Base-by-base conservation (phyloP, 2,797 vertebrate species). In the Danio aesculapii region DNA sequence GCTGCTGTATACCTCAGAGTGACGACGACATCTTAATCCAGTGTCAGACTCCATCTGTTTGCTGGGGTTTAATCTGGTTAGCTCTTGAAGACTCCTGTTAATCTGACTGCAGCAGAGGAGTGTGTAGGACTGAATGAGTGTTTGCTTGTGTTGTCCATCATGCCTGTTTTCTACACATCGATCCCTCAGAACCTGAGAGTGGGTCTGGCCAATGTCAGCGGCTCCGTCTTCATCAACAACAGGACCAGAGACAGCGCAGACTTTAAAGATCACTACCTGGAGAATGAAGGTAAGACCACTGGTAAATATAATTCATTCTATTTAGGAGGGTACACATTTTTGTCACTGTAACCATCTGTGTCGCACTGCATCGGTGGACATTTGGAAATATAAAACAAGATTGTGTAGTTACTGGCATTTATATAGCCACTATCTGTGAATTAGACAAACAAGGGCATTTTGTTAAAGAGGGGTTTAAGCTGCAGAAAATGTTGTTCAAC, bases 201-300 rank as follows among this genome's bases (percentile, higher is more conserved):
- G 83, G 92, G 94, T 39, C 85, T 96, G 92, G 88, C 83, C 12
- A 91, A 90, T 0, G 87, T 92, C 83, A 95, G 94, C 19, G 71
- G 93, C 58, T 95, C 94, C 0, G 88, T 95, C 81, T 95, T 96
- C 87, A 90, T 90, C 83, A 93, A 92, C 90, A 95, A 96, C 92
- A 93, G 93, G 90, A 96, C 95, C 0, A 72, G 87, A 13, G 95
- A 96, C 83, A 92, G 89, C 0, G 43, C 89, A 0, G 79, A 93
- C 79, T 85, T 87, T 55, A 81, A 83, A 75, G 92, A 92, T 75
- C 90, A 90, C 39, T 88, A 89, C 30, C 88, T 90, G 70, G 76
- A 92, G 70, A 62, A 82, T 81, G 69, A 81, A 83, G 83, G 84
- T 85, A 30, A 79, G 84, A 13, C 0, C 1, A 64, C 58, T 17